phyloP scores from a whole-genome alignment of 1,140 invertebrate species.

The Samia ricini region DNA sequence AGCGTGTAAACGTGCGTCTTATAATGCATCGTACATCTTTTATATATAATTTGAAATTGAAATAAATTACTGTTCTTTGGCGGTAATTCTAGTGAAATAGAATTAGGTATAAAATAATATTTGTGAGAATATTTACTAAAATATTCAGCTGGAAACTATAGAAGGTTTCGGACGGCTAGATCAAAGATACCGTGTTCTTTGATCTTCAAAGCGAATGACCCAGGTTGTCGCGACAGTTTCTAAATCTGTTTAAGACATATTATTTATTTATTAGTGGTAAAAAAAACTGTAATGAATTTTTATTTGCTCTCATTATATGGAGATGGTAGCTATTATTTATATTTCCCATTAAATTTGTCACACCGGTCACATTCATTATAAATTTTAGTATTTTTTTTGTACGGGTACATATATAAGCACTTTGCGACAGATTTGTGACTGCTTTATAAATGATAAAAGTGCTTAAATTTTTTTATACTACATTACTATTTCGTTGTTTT shows the following conservation, averaged over 20 bases:
- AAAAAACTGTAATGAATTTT: neutral
- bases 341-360: neutral
- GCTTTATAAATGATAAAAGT: too few species aligned
- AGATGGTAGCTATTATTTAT: neutral
- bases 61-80: slow-evolving; percentile 7
- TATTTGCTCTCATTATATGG: neutral
- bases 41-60: slow-evolving; percentile 2
- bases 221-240: slow-evolving; percentile 52
- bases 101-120: neutral
- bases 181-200: slow-evolving; percentile 56
- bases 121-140: slow-evolving; percentile 27
- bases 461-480: too few species aligned
- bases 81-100: neutral
- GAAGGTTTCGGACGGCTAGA: slow-evolving; percentile 43
- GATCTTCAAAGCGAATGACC: slow-evolving; percentile 40
- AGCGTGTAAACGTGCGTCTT: slow-evolving; percentile 28
- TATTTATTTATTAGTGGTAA: slow-evolving; percentile 3
- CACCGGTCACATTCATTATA: too few species aligned
- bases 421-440: too few species aligned
- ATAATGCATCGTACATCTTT: neutral
- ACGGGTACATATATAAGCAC: too few species aligned
- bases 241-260: slow-evolving; percentile 36
- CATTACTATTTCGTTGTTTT: too few species aligned
- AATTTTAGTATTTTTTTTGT: too few species aligned
- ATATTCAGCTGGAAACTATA: slow-evolving; percentile 28